These are phyloP conservation scores for Rhyzopertha dominica DNA, from an alignment of 1,140 invertebrate genomes.

Conservation along the genomic window DNA sequence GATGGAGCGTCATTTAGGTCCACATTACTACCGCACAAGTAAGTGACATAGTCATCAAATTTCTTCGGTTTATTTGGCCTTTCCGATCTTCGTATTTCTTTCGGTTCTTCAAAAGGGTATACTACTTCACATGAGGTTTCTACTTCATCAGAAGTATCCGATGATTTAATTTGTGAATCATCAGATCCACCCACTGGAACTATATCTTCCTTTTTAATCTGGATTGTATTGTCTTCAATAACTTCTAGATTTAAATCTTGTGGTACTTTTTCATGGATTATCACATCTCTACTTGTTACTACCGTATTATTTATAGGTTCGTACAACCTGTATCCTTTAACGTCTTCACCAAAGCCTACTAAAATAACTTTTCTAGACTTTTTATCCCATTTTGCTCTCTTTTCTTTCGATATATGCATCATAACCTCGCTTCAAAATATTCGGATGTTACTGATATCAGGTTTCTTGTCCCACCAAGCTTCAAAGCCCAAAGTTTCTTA, in stretches of 20 bases:
- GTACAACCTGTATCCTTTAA: conserved; percentile 41
- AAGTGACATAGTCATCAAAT: conserved; percentile 13
- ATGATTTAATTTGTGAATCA: no score
- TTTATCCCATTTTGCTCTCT: conserved; percentile 19
- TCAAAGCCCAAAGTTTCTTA: conserved; percentile 46
- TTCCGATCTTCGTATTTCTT: neutral
- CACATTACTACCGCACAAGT: conserved; percentile 1
- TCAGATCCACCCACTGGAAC: no score
- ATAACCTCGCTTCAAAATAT: conserved; percentile 28
- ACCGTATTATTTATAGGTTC: conserved; percentile 25
- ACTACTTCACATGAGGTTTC: no score
- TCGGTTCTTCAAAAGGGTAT: no score
- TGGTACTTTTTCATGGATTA: conserved; percentile 34
- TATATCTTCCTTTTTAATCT: no score
- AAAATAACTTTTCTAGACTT: conserved; percentile 25
- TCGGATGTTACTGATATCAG: conserved; percentile 22
- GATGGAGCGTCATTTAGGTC: conserved; percentile 9
- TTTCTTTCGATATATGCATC: conserved; percentile 23
- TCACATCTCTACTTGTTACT: conserved; percentile 32
- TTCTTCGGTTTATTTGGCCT: conserved; percentile 7
- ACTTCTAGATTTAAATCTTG: no score
- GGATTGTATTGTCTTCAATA: no score
- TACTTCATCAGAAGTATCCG: no score
- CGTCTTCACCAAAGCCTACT: conserved; percentile 37
- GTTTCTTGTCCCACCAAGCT: conserved; percentile 23